A percentile compares a stretch with the other conserved stretches of the same genome.
phyloP scores from a whole-genome alignment of 2,113 vertebrate species.

The Strix uralensis region DNA sequence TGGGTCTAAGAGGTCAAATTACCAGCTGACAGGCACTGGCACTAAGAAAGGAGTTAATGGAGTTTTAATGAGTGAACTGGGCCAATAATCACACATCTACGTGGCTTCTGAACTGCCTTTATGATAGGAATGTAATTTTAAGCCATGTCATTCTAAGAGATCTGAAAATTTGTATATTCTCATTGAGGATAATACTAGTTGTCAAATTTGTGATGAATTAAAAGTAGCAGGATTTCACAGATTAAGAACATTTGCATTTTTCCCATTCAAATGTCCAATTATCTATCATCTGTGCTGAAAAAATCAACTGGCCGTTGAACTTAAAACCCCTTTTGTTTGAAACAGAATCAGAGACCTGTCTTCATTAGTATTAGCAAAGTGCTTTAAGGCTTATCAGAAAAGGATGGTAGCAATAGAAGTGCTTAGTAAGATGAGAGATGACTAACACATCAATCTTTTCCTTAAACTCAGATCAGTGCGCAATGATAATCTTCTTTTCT shows the following conservation, averaged over 20 bases:
- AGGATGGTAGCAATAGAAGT: not conserved
- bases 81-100: not conserved
- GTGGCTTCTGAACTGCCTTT: conserved; percentile 1
- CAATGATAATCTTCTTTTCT: not conserved
- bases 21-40: not conserved
- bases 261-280: conserved; percentile 27
- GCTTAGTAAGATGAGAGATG: not conserved
- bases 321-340: conserved; percentile 38
- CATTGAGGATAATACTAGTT: not conserved
- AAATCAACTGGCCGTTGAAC: conserved; percentile 10
- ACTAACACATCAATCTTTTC: conserved; percentile 4
- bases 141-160: conserved; percentile 10
- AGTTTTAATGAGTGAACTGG: conserved; percentile 5
- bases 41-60: not conserved
- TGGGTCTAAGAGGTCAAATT: not conserved
- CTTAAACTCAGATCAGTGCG: conserved; percentile 6
- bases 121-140: not conserved
- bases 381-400: conserved; percentile 26
- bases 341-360: conserved; percentile 3
- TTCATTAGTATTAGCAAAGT: conserved; percentile 30
- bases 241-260: conserved; percentile 4
- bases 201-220: conserved; percentile 1
- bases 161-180: not conserved
- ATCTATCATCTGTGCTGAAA: not conserved
- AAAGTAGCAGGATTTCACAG: conserved; percentile 19